A percentile compares a stretch with the other conserved stretches of the same genome.
phyloP scores from a whole-genome alignment of 92 coral and sea anemone species.

The Porites cylindrica region DNA sequence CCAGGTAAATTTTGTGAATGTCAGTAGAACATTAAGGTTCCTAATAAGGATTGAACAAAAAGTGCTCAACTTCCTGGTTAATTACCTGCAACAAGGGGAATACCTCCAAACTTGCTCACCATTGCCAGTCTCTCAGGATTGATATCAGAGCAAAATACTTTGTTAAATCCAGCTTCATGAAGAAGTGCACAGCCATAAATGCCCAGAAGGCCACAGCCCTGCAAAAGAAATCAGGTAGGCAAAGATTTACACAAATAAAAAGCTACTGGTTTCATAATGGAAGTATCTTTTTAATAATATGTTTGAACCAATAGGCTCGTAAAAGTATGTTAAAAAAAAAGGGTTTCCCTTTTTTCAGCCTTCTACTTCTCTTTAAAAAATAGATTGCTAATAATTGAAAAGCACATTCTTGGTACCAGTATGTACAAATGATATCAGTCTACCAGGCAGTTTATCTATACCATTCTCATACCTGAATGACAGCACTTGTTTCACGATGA shows the following conservation, averaged over 20 bases:
- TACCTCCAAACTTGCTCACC: slow-evolving; percentile 84
- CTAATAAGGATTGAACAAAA: neutral
- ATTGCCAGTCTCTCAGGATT: slow-evolving; percentile 78
- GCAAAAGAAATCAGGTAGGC: neutral
- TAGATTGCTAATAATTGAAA: no score
- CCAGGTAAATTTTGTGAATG: no score
- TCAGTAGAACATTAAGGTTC: no score
- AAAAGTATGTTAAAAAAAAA: no score
- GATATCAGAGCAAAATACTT: slow-evolving; percentile 91
- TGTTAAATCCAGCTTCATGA: slow-evolving; percentile 84
- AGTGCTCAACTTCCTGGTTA: neutral
- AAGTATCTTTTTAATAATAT: no score
- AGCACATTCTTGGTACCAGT: neutral
- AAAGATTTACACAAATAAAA: no score
- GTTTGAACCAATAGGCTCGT: no score
- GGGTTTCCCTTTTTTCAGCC: no score
- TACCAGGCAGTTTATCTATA: neutral
- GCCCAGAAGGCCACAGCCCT: slow-evolving; percentile 98
- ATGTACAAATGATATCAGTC: neutral
- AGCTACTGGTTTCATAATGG: no score
- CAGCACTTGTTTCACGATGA: slow-evolving; percentile 69
- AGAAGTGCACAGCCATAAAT: slow-evolving; percentile 93
- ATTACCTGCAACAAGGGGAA: slow-evolving; percentile 82
- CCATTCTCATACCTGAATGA: slow-evolving; percentile 76
- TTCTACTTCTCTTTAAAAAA: no score